Evolutionary conservation across 2,888 invertebrate genomes (phyloP), one percentile per base, ranked within the genome.

Genomic region (Capitulum mitella): DNA sequence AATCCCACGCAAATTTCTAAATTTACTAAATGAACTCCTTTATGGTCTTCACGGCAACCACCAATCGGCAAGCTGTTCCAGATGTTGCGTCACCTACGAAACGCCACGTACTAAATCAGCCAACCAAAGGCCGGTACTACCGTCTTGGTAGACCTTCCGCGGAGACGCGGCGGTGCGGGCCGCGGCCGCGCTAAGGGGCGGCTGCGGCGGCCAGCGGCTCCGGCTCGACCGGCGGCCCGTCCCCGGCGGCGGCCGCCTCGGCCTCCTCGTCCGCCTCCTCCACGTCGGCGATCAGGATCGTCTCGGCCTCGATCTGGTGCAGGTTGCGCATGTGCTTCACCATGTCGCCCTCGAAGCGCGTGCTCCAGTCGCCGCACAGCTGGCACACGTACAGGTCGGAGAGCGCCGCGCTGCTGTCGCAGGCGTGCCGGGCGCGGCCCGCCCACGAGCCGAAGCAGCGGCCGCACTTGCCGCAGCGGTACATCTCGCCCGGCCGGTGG

Each of bases 331-430:
- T 75, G 32, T 75, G 75, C 40, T 75, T 75, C 29, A 75, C 75
- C 75, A 75, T 75, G 75, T 75, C 75, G 46, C 75, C 75, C 46
- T 75, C 75, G 75, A 75, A 75, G n/a, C 75, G 43, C 6, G 75
- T 75, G 46, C 75, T 75, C 75, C 75, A 75, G 46, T 75, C 75
- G n/a, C 75, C 75, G 19, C 75, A 75, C 46, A 75, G 46, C 46
- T 75, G 75, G 19, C 75, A 75, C 16, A 75, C 75, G 46, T 46
- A 75, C 29, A 75, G 46, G 19, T 75, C 75, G 43, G 75, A 75
- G n/a, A 75, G 75, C 3, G 75, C 43, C 14, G 75, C 75, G 10
- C 43, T 26, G 46, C 75, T 46, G 75, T 43, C 43, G 29, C 75
- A 75, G 0, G n/a, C 40, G 46, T 75, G 75, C 5, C 75, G n/a